Evolutionary conservation across 2,113 vertebrate genomes (phyloP).

Genomic region (Fregetta grallaria): DNA sequence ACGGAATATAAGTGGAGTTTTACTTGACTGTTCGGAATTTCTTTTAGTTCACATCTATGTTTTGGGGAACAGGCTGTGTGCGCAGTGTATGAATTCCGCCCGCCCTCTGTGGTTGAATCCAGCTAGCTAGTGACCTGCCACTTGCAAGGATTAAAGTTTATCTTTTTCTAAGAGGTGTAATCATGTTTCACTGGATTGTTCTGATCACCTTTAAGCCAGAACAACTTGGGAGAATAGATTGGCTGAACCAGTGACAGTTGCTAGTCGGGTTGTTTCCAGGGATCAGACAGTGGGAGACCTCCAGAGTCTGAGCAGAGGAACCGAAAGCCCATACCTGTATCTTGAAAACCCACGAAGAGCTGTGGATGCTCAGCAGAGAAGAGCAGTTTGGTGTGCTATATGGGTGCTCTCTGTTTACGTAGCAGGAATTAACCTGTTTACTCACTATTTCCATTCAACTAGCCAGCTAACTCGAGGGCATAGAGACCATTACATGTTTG

Average conservation of each 20-base stretch:
- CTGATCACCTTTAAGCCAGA: not conserved
- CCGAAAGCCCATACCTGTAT: not conserved
- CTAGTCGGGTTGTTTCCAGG: fast-evolving
- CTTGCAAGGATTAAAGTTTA: not conserved
- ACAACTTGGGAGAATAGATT: not conserved
- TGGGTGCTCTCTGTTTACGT: not conserved
- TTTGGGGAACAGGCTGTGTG: not conserved
- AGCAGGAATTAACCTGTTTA: not conserved
- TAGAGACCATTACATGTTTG: fast-evolving
- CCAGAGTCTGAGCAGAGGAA: not conserved
- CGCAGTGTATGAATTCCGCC: not conserved
- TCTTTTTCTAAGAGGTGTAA: not conserved
- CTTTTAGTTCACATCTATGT: not conserved
- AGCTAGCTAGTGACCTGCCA: not conserved
- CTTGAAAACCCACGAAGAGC: not conserved
- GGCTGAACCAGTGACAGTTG: not conserved
- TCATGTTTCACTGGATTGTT: not conserved
- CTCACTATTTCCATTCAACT: not conserved
- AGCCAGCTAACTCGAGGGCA: not conserved
- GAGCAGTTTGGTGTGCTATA: fast-evolving
- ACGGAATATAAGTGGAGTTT: not conserved
- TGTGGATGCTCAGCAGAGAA: not conserved
- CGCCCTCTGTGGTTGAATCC: not conserved
- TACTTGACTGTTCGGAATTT: not conserved
- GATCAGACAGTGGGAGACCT: not conserved